These are phyloP conservation scores for Cabera pusaria DNA, from an alignment of 2,888 invertebrate species.

Conservation along the genomic window DNA sequence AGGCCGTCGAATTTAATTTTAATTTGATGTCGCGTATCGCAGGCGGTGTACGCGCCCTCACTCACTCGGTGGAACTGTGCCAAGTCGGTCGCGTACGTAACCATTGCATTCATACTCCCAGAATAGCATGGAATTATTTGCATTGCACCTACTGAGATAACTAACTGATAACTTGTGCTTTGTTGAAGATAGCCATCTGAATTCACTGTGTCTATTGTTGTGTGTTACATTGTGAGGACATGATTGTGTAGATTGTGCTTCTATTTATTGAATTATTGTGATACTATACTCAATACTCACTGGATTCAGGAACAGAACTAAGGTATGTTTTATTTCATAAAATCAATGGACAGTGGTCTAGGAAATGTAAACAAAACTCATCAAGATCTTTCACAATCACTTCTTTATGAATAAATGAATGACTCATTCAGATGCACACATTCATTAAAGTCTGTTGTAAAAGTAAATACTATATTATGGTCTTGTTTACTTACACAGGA, in stretches of 20 bases:
- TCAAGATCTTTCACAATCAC: too few relatives aligned
- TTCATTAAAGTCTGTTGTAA: too few relatives aligned
- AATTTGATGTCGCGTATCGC: conserved; percentile 47
- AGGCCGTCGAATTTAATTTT: conserved; percentile 41
- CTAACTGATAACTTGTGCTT: conserved; percentile 12
- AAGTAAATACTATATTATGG: too few relatives aligned
- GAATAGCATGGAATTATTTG: conserved; percentile 28
- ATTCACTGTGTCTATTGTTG: conserved; percentile 14
- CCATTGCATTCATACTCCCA: conserved; percentile 27
- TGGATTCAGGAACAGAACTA: too few relatives aligned
- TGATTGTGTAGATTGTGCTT: not conserved
- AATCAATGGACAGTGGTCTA: too few relatives aligned
- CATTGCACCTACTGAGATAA: conserved; percentile 13
- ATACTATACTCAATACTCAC: too few relatives aligned
- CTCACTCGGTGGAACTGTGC: conserved; percentile 65
- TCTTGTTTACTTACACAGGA: too few relatives aligned
- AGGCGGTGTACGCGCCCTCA: conserved; percentile 39
- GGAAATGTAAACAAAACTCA: too few relatives aligned
- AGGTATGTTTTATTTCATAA: too few relatives aligned
- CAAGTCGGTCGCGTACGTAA: conserved; percentile 62
- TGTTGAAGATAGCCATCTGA: conserved; percentile 12
- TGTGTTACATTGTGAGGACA: conserved; percentile 6
- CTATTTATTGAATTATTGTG: too few relatives aligned
- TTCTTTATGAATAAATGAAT: too few relatives aligned
- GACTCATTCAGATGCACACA: too few relatives aligned